Evolutionary conservation across 2,797 vertebrate genomes (phyloP).

Genomic region (Pelodytes ibericus): DNA sequence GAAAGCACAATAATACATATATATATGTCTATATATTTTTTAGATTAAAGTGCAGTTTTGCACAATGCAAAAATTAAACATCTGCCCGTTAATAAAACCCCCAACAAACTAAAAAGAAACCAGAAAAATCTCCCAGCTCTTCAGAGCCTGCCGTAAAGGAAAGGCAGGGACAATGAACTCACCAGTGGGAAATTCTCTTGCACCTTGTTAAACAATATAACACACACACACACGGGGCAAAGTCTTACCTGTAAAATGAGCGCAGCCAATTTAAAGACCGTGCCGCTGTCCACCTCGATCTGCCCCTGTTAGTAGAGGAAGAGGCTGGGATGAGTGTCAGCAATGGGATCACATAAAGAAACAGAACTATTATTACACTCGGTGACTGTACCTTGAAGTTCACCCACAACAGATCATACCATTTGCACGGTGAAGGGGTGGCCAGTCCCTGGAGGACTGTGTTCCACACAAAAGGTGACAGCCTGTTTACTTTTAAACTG

Average conservation of each 20-base stretch:
- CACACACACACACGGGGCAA: not conserved
- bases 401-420: constrained; percentile 77
- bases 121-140: too few relatives aligned
- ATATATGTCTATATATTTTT: too few relatives aligned
- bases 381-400: constrained; percentile 71
- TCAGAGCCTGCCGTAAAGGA: not conserved
- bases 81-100: too few relatives aligned
- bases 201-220: not conserved
- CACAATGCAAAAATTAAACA: not conserved
- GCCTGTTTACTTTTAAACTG: not conserved
- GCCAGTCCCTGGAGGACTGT: constrained; percentile 4
- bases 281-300: constrained; percentile 88
- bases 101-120: too few relatives aligned
- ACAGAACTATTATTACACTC: constrained; percentile 29
- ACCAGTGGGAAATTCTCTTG: not conserved
- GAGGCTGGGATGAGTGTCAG: constrained; percentile 16
- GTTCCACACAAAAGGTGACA: constrained; percentile 11
- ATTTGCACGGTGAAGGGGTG: constrained; percentile 60
- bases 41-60: not conserved
- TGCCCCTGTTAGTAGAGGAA: constrained; percentile 77
- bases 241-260: constrained; percentile 91
- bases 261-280: constrained; percentile 91
- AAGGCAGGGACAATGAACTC: not conserved
- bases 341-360: not conserved
- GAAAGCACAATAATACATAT: too few relatives aligned